These are phyloP conservation scores for Rhabditoides inermis DNA, from an alignment of 2,888 invertebrate genomes.

Conservation along the genomic window DNA sequence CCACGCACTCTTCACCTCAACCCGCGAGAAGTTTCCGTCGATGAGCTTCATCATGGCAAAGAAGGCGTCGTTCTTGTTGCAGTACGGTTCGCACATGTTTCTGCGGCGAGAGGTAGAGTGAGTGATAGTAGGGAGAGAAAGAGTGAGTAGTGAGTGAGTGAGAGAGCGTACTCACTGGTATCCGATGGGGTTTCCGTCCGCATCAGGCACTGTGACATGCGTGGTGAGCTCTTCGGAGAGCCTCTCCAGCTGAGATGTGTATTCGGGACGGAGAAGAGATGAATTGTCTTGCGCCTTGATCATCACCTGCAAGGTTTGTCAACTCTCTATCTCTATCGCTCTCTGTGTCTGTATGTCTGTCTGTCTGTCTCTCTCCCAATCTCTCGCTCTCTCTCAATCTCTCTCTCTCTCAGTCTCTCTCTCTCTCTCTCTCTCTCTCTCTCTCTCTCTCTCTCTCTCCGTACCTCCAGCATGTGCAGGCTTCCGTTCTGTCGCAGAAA, in stretches of 20 bases:
- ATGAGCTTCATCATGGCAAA: slow-evolving; percentile 21
- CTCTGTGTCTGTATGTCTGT: slow-evolving; percentile 1
- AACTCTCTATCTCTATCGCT: not conserved
- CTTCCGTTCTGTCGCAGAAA: slow-evolving; percentile 38
- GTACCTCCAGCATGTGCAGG: slow-evolving; percentile 38
- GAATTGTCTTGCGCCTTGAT: slow-evolving; percentile 24
- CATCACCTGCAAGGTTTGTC: slow-evolving; percentile 14
- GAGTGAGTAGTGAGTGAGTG: too few relatives aligned
- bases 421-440: not conserved
- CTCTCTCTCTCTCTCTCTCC: too few relatives aligned
- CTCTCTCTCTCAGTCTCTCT: not conserved
- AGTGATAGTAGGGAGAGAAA: too few relatives aligned
- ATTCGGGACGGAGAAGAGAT: slow-evolving; percentile 16
- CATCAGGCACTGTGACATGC: slow-evolving; percentile 1
- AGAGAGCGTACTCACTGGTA: not conserved
- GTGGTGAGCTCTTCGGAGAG: slow-evolving; percentile 16
- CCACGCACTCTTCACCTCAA: slow-evolving; percentile 3
- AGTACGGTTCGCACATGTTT: slow-evolving; percentile 36
- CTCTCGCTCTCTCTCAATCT: not conserved
- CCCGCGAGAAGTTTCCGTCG: slow-evolving; percentile 15
- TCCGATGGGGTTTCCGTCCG: not conserved
- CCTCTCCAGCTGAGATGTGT: slow-evolving; percentile 15
- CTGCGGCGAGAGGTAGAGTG: too few relatives aligned
- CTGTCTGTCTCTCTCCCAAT: not conserved
- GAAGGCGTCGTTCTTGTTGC: slow-evolving; percentile 35